Conservation (phyloP, 2,113 vertebrate species). For the Etia nguti region DNA sequence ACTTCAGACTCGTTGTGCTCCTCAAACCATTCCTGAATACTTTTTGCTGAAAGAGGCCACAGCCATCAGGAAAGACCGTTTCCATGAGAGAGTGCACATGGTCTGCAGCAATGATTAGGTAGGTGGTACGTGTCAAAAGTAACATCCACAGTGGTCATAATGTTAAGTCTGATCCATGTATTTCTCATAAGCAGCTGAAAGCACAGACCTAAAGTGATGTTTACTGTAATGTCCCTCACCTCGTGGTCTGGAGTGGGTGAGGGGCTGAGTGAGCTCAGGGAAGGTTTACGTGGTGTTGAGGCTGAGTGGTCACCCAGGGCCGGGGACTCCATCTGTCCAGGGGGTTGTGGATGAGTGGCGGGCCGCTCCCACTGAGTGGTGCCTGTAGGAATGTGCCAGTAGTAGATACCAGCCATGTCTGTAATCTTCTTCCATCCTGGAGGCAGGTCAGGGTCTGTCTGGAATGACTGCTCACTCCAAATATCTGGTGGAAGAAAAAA, state of each 20-base stretch:
- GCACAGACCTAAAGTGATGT: not conserved
- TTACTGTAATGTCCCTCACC: slow-evolving; percentile 38
- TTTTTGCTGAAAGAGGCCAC: not conserved
- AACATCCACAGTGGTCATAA: not conserved
- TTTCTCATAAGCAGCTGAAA: not conserved
- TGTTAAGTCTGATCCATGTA: not conserved
- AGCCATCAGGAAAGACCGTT: not conserved
- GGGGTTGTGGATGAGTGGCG: slow-evolving; percentile 66
- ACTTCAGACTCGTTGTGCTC: not conserved
- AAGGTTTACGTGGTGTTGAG: slow-evolving; percentile 74
- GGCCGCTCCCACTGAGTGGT: slow-evolving; percentile 96
- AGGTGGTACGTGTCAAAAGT: not conserved
- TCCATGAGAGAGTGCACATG: not conserved
- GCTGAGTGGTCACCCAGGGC: slow-evolving; percentile 3
- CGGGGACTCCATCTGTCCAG: slow-evolving; percentile 57
- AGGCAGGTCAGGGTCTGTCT: slow-evolving; percentile 91
- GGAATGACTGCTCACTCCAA: slow-evolving; percentile 94
- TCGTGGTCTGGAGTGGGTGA: slow-evolving; percentile 92
- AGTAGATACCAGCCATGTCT: slow-evolving; percentile 92
- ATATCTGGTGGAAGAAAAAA: slow-evolving; percentile 73
- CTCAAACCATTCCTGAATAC: not conserved
- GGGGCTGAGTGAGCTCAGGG: slow-evolving; percentile 83
- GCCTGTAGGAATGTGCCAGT: slow-evolving; percentile 98
- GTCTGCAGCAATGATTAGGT: not conserved
- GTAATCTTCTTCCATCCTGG: slow-evolving; percentile 97